A percentile compares a stretch with the other conserved stretches of the same genome.
phyloP scores from a whole-genome alignment of 2,797 vertebrate genomes.

The Phoebastria nigripes region DNA sequence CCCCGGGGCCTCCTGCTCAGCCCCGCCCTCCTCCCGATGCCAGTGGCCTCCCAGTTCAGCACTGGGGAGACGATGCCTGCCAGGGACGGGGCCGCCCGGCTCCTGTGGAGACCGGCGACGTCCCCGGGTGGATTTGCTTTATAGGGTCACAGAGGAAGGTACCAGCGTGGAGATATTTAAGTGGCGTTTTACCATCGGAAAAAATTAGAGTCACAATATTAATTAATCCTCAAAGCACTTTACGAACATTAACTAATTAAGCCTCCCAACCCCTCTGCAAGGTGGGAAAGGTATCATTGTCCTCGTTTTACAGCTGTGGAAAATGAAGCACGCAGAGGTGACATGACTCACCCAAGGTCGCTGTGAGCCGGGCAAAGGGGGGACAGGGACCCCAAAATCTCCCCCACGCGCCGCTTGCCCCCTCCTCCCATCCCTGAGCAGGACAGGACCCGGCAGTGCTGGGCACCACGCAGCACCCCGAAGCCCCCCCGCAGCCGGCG shows the following conservation, averaged over 20 bases:
- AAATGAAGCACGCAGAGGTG: accelerated
- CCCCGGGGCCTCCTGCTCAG: too few species aligned
- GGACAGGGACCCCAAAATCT: background rate
- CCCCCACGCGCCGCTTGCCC: accelerated
- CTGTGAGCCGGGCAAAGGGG: accelerated
- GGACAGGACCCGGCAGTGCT: background rate
- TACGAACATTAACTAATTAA: constrained; percentile 60
- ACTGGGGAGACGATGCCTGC: background rate
- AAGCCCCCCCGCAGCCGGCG: accelerated
- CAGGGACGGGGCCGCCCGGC: background rate
- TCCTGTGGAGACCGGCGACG: background rate
- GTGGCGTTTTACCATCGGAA: background rate
- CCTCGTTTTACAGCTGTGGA: background rate
- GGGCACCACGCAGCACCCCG: background rate
- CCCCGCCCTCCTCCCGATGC: accelerated
- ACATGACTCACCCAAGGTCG: background rate
- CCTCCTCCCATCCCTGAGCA: background rate
- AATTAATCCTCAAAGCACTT: constrained; percentile 70
- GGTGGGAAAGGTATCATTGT: constrained; percentile 33
- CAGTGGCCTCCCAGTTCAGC: background rate
- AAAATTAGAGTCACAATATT: constrained; percentile 53
- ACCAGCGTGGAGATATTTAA: background rate
- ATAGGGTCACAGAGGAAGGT: background rate
- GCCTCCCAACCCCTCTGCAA: constrained; percentile 15
- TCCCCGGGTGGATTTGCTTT: background rate